These are phyloP conservation scores for Cepaea nemoralis DNA, from an alignment of 1,140 invertebrate species.

Conservation along the genomic window DNA sequence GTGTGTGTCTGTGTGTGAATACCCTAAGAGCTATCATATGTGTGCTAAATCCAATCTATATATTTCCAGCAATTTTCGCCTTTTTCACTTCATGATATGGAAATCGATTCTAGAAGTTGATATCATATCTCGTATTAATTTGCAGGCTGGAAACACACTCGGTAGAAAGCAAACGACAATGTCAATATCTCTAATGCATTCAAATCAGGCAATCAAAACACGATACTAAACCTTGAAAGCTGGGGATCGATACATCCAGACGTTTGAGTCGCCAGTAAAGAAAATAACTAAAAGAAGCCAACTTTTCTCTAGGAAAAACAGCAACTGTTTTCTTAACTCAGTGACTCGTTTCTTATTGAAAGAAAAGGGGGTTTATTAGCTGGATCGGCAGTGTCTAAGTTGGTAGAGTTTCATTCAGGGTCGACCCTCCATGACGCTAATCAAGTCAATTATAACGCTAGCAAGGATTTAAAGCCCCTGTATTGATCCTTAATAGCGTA, in stretches of 20 bases:
- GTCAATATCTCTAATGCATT: constrained; percentile 38
- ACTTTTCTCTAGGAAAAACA: background rate
- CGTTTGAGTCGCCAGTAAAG: background rate
- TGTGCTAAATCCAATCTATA: no score
- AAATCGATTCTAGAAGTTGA: constrained; percentile 13
- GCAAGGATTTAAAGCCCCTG: constrained; percentile 12
- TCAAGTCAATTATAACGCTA: constrained; percentile 10
- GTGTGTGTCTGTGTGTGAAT: no score
- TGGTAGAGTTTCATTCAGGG: constrained; percentile 9
- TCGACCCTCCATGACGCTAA: background rate
- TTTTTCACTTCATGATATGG: background rate
- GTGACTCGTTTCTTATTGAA: background rate
- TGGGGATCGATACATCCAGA: constrained; percentile 2
- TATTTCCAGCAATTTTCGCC: no score
- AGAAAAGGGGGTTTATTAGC: background rate
- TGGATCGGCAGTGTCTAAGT: constrained; percentile 8
- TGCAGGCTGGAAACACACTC: constrained; percentile 1
- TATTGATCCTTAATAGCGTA: constrained; percentile 24
- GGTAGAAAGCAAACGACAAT: background rate
- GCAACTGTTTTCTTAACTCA: constrained; percentile 27
- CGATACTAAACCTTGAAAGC: background rate
- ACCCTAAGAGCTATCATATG: no score
- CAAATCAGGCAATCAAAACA: constrained; percentile 36
- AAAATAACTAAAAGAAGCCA: constrained; percentile 13
- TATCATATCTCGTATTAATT: constrained; percentile 29